These are phyloP conservation scores for Tiphia femorata DNA, from an alignment of 2,888 invertebrate species.

Conservation along the genomic window DNA sequence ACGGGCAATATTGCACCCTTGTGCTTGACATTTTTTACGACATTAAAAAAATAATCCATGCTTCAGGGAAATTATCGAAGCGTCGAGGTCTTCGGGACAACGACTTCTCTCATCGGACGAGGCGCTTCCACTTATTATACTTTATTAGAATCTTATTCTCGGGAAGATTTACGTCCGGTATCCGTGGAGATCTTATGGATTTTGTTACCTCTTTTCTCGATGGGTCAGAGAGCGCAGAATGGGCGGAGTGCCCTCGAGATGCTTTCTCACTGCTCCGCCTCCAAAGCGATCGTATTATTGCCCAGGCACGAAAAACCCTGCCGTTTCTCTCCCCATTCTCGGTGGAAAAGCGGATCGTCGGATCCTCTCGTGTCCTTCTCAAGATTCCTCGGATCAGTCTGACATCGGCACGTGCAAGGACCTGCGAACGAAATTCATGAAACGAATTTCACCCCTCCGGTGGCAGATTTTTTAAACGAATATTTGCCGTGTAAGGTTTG, in stretches of 20 bases:
- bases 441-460: too few relatives aligned
- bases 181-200: slow-evolving; percentile 19
- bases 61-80: not conserved
- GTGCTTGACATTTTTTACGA: too few relatives aligned
- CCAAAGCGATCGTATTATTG: slow-evolving; percentile 39
- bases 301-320: slow-evolving; percentile 29
- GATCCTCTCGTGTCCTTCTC: too few relatives aligned
- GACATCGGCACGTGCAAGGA: too few relatives aligned
- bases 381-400: too few relatives aligned
- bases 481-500: too few relatives aligned
- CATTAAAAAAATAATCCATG: too few relatives aligned
- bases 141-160: slow-evolving; percentile 18
- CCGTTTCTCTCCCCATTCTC: slow-evolving; percentile 9
- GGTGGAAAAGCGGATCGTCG: slow-evolving; percentile 19
- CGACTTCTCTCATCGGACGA: too few relatives aligned
- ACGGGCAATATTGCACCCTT: too few relatives aligned
- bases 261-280: slow-evolving; percentile 48
- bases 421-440: too few relatives aligned
- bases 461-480: too few relatives aligned
- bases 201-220: slow-evolving; percentile 38
- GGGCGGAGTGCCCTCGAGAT: slow-evolving; percentile 51
- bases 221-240: slow-evolving; percentile 49
- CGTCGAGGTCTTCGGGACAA: too few relatives aligned
- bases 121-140: not conserved
- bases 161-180: slow-evolving; percentile 30